A percentile compares a stretch with the other conserved stretches of the same genome.
Conservation (phyloP, 35 echinoderm and acorn worm species). For the Amphiura filiformis region DNA sequence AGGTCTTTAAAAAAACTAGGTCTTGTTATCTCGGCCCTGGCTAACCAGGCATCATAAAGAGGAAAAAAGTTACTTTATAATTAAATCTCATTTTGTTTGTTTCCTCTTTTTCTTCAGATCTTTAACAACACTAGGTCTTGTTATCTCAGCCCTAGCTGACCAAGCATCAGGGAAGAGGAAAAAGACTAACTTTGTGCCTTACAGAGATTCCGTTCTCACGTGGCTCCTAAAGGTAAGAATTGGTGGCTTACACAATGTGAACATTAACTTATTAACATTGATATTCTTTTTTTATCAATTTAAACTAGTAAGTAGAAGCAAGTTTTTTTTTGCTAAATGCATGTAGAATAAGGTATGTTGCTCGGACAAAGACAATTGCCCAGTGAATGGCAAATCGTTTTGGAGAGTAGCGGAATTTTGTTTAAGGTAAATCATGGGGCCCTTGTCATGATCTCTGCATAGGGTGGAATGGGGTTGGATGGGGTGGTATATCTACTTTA, state of each 20-base stretch:
- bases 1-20: neutral
- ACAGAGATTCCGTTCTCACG: constrained; percentile 96
- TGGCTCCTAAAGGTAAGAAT: constrained; percentile 89
- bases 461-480: too few species aligned
- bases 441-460: too few species aligned
- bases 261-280: neutral
- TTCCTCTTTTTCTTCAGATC: neutral
- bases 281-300: too few species aligned
- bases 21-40: neutral
- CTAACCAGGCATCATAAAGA: neutral
- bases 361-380: too few species aligned
- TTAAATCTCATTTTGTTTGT: neutral
- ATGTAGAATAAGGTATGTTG: too few species aligned
- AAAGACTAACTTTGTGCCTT: constrained; percentile 97
- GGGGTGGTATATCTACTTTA: too few species aligned
- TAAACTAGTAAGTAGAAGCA: too few species aligned
- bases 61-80: neutral
- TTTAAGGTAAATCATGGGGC: too few species aligned
- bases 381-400: too few species aligned
- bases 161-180: constrained; percentile 73
- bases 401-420: too few species aligned
- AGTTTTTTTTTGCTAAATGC: too few species aligned
- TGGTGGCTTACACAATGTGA: too few species aligned
- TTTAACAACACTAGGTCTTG: constrained; percentile 86
- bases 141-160: constrained; percentile 92